These are phyloP conservation scores for Sphenodon punctatus DNA, from an alignment of 2,797 vertebrate genomes.

Conservation along the genomic window DNA sequence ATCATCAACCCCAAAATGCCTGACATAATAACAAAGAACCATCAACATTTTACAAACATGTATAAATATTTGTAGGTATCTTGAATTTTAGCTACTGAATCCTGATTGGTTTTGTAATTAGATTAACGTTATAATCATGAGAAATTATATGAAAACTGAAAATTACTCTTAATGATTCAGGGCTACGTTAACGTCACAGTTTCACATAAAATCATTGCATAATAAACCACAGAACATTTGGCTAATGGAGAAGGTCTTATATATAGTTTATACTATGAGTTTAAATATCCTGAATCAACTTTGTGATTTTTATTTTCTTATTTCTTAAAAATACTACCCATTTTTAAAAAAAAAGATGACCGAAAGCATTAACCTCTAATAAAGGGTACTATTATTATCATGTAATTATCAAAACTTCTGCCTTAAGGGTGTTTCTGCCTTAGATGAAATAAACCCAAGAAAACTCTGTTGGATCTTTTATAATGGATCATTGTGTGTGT, in stretches of 20 bases:
- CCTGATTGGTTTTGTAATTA: slow-evolving; percentile 6
- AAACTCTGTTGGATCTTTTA: neutral
- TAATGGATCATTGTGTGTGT: neutral
- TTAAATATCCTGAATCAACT: slow-evolving; percentile 10
- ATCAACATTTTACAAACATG: slow-evolving; percentile 43
- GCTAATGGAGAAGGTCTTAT: slow-evolving; percentile 29
- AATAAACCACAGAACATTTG: neutral
- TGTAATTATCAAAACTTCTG: neutral
- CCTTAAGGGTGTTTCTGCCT: slow-evolving; percentile 4
- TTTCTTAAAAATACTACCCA: slow-evolving; percentile 34
- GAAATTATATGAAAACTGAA: slow-evolving; percentile 36
- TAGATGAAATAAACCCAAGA: neutral
- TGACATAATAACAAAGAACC: slow-evolving; percentile 25
- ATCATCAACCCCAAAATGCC: slow-evolving; percentile 25
- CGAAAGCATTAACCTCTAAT: slow-evolving; percentile 38
- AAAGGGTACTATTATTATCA: slow-evolving; percentile 30
- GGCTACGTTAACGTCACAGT: slow-evolving; percentile 29
- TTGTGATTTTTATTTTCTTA: neutral
- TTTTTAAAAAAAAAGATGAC: slow-evolving; percentile 18
- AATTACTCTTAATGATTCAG: slow-evolving; percentile 30
- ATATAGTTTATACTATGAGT: slow-evolving; percentile 12
- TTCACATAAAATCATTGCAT: neutral
- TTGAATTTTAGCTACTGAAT: slow-evolving; percentile 44
- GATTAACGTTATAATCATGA: slow-evolving; percentile 37
- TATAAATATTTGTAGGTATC: slow-evolving; percentile 42